Conservation (phyloP, 2,113 vertebrate genomes). For the Ptychochromis oligacanthus region DNA sequence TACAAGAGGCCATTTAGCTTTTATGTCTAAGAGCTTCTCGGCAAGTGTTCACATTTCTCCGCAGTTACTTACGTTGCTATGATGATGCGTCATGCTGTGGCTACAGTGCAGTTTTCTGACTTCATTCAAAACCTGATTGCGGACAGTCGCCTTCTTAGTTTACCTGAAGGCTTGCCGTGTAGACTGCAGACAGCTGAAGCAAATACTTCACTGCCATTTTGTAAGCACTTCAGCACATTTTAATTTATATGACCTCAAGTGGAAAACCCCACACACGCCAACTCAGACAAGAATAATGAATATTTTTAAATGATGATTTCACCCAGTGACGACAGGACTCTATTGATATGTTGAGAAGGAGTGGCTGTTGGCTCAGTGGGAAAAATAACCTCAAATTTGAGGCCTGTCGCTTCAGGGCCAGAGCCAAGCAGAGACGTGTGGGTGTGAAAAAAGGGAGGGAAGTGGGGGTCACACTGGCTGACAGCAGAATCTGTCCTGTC, state of each 20-base stretch:
- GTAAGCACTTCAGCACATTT: neutral
- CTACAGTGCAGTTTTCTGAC: neutral
- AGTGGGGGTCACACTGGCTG: constrained; percentile 30
- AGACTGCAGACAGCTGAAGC: neutral
- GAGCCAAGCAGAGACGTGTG: constrained; percentile 37
- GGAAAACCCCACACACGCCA: neutral
- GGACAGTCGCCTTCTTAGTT: neutral
- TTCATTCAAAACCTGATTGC: constrained; percentile 1
- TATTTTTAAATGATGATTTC: constrained; percentile 12
- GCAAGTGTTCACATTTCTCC: neutral
- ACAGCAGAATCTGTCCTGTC: constrained; percentile 47
- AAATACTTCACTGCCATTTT: neutral
- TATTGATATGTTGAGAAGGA: constrained; percentile 18
- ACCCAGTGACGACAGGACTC: constrained; percentile 2
- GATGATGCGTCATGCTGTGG: neutral
- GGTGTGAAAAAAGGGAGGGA: constrained; percentile 23
- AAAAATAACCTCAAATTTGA: constrained; percentile 55
- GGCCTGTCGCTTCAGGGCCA: constrained; percentile 51
- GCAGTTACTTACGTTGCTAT: neutral
- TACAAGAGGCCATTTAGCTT: constrained; percentile 43
- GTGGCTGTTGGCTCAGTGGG: constrained; percentile 25
- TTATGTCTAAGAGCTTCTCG: constrained; percentile 38
- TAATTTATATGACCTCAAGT: neutral
- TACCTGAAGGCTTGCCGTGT: neutral
- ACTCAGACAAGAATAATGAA: neutral